phyloP scores from a whole-genome alignment of 2,113 vertebrate species.

The Tenrec ecaudatus region DNA sequence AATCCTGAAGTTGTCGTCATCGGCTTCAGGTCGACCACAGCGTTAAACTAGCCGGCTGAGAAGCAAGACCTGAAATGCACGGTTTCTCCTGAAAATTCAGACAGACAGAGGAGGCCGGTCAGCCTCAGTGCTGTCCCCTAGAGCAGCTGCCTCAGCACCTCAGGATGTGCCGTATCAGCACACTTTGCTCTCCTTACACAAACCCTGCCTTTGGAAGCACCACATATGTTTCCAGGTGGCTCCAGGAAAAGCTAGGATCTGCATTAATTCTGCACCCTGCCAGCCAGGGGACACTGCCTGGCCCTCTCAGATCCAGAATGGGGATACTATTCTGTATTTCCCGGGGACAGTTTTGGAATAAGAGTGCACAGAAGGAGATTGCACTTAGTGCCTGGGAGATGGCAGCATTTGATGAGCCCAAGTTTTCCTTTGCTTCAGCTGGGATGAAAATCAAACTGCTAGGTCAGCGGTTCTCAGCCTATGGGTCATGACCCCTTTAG shows the following conservation, averaged over 20 bases:
- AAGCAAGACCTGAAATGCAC: too few relatives aligned
- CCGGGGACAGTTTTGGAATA: not conserved
- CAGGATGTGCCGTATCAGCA: constrained; percentile 55
- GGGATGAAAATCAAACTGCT: not conserved
- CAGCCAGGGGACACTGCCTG: not conserved
- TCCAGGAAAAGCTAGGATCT: not conserved
- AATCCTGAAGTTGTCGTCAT: not conserved
- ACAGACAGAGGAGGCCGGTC: constrained; percentile 19
- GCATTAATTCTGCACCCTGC: not conserved
- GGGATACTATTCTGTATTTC: not conserved
- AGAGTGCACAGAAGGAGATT: not conserved
- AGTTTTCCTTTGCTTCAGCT: not conserved
- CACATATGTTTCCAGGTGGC: constrained; percentile 58
- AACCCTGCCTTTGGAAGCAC: constrained; percentile 45
- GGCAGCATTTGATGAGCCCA: not conserved
- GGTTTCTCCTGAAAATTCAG: constrained; percentile 12
- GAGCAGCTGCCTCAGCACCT: constrained; percentile 36
- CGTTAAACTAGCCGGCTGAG: too few relatives aligned
- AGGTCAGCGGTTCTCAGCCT: too few relatives aligned
- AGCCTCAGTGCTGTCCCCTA: constrained; percentile 38
- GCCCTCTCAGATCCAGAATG: not conserved
- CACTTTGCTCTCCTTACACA: constrained; percentile 54
- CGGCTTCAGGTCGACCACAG: not conserved
- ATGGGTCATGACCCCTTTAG: too few relatives aligned
- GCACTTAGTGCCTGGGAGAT: fast-evolving